A percentile compares a stretch with the other conserved stretches of the same genome.
These are phyloP conservation scores for Hoplostethus mediterraneus DNA, from an alignment of 2,797 vertebrate species.

Conservation along the genomic window DNA sequence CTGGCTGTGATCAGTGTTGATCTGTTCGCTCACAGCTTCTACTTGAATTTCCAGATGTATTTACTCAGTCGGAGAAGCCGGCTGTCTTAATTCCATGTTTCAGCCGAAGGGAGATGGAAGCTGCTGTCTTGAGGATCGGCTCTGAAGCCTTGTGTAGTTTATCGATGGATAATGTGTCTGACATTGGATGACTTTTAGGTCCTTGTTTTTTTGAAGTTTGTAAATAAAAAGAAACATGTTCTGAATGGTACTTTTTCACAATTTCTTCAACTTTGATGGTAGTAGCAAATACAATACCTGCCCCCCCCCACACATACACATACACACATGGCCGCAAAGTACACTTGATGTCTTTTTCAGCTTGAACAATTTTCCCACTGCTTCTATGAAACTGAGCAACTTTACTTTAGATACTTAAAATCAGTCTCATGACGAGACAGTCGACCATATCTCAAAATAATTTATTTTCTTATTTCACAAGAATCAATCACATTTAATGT, in stretches of 20 bases:
- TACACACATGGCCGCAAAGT: neutral
- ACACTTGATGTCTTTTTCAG: neutral
- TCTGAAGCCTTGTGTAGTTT: slow-evolving; percentile 68
- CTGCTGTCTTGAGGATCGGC: slow-evolving; percentile 72
- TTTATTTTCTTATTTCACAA: too few species aligned
- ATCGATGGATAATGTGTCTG: slow-evolving; percentile 68
- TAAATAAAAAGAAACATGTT: slow-evolving; percentile 84
- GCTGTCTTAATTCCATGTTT: slow-evolving; percentile 69
- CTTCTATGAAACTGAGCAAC: too few species aligned
- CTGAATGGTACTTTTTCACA: slow-evolving; percentile 55
- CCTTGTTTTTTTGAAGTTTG: slow-evolving; percentile 74
- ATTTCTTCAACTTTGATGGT: slow-evolving; percentile 40
- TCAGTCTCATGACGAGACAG: too few species aligned
- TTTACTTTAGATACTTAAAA: too few species aligned
- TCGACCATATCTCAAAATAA: too few species aligned
- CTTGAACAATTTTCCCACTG: too few species aligned
- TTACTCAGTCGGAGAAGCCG: slow-evolving; percentile 53
- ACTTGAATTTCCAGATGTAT: slow-evolving; percentile 86
- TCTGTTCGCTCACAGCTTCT: slow-evolving; percentile 66
- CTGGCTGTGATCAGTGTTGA: too few species aligned
- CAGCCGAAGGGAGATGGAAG: slow-evolving; percentile 57
- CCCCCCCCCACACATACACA: neutral
- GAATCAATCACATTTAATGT: too few species aligned
- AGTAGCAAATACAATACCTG: neutral
- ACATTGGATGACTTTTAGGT: slow-evolving; percentile 67